Percentiles rank a stretch among this genome's conserved stretches.
Evolutionary conservation across 53 echinoderm and acorn worm genomes (phyloP).

Genomic region (Holothuria scabra): DNA sequence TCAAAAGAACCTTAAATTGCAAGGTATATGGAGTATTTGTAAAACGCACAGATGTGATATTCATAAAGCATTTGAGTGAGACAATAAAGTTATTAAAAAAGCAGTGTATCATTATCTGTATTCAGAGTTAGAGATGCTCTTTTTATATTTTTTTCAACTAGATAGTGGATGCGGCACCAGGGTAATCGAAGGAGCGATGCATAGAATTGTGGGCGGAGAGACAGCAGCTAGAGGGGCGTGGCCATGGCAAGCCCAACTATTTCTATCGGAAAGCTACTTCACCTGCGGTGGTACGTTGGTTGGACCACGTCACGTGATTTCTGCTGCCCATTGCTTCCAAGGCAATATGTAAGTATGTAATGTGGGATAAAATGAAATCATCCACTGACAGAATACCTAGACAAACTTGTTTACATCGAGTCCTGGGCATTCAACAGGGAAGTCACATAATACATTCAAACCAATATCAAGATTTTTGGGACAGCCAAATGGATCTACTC

Average conservation of each 20-base stretch:
- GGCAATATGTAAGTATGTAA: slow-evolving; percentile 4
- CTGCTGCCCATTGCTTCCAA: slow-evolving; percentile 50
- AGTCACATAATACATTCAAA: no score
- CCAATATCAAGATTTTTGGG: no score
- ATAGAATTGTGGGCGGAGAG: slow-evolving; percentile 38
- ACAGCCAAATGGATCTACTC: no score
- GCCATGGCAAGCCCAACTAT: slow-evolving; percentile 50
- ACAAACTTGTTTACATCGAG: no score
- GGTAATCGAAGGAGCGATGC: neutral
- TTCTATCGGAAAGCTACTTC: neutral
- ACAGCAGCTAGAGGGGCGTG: slow-evolving; percentile 28
- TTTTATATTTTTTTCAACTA: slow-evolving; percentile 1
- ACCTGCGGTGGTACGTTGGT: slow-evolving; percentile 49
- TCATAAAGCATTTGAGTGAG: neutral
- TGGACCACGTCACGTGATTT: slow-evolving; percentile 49
- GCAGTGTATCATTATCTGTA: neutral
- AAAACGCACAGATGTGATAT: no score
- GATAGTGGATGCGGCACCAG: slow-evolving; percentile 44
- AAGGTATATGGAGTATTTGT: no score
- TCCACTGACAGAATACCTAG: no score
- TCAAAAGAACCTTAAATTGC: no score
- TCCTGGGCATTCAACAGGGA: no score
- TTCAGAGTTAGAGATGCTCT: neutral
- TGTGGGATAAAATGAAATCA: no score
- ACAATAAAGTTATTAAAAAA: neutral